Conservation (phyloP, 2,797 vertebrate genomes). For the Notolepis coatsorum region DNA sequence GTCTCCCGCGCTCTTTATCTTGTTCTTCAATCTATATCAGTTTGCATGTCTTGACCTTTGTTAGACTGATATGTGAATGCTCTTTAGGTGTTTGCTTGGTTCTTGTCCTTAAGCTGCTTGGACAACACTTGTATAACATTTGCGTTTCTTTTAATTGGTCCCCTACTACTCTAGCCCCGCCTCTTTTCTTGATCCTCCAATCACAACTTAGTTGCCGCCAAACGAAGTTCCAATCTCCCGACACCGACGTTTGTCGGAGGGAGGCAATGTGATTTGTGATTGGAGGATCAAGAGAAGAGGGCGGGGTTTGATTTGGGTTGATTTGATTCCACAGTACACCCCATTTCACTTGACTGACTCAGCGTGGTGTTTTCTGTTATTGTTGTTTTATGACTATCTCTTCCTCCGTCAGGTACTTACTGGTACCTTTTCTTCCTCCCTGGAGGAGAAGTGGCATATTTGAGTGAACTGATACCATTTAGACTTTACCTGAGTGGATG, state of each 20-base stretch:
- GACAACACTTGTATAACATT: constrained; percentile 51
- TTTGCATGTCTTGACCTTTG: constrained; percentile 84
- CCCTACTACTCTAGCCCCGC: constrained; percentile 39
- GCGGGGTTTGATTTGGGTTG: no score
- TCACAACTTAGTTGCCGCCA: no score
- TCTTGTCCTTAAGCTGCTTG: constrained; percentile 71
- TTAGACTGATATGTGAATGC: constrained; percentile 82
- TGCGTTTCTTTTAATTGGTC: constrained; percentile 61
- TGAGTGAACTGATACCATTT: no score
- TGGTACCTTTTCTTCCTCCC: constrained; percentile 28
- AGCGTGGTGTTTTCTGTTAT: constrained; percentile 44
- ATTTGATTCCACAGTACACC: constrained; percentile 60
- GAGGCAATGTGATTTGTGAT: no score
- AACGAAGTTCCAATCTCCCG: no score
- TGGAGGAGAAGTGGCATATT: constrained; percentile 26
- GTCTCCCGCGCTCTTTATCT: constrained; percentile 62
- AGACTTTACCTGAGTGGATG: no score
- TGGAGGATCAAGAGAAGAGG: no score
- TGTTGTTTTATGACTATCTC: constrained; percentile 11
- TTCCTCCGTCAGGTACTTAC: constrained; percentile 19
- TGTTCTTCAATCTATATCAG: constrained; percentile 70
- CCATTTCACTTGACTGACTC: constrained; percentile 1
- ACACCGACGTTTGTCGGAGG: no score
- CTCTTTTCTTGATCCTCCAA: no score
- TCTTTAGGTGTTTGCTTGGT: constrained; percentile 82